These are phyloP conservation scores for Xiphophorus maculatus DNA, from an alignment of 2,113 vertebrate species.

Conservation along the genomic window DNA sequence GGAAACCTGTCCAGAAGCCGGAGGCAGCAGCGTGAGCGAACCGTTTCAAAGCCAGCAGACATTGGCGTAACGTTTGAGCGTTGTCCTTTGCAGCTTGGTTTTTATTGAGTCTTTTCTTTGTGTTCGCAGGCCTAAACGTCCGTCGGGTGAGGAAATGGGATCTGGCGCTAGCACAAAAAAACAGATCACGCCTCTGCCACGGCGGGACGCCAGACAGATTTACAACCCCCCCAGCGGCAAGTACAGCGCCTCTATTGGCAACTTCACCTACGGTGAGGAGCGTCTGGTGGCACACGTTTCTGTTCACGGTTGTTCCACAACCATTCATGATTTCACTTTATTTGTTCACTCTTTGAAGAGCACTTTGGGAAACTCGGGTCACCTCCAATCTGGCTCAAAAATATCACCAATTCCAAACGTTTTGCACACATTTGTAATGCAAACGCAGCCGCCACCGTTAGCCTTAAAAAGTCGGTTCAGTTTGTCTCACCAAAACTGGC, in stretches of 20 bases:
- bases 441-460: too few species aligned
- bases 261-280: slow-evolving; percentile 92
- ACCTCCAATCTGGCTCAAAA: neutral
- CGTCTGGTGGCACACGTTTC: neutral
- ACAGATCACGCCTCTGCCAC: slow-evolving; percentile 83
- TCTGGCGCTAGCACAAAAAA: slow-evolving; percentile 87
- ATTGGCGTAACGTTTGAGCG: neutral
- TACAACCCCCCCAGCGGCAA: slow-evolving; percentile 99
- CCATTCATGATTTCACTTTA: too few species aligned
- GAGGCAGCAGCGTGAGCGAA: slow-evolving; percentile 83
- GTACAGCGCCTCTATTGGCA: slow-evolving; percentile 93
- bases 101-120: neutral
- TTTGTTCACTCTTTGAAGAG: too few species aligned
- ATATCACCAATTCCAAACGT: neutral
- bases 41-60: neutral
- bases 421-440: too few species aligned
- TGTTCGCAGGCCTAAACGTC: slow-evolving; percentile 87
- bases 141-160: slow-evolving; percentile 84
- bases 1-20: slow-evolving; percentile 96
- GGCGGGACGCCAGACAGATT: slow-evolving; percentile 94
- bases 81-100: too few species aligned
- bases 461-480: too few species aligned
- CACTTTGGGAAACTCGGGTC: neutral
- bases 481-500: too few species aligned
- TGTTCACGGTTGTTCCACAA: too few species aligned